A percentile compares a stretch with the other conserved stretches of the same genome.
Evolutionary conservation across 1,140 invertebrate genomes (phyloP).

Genomic region (Trachymyrmex septentrionalis): DNA sequence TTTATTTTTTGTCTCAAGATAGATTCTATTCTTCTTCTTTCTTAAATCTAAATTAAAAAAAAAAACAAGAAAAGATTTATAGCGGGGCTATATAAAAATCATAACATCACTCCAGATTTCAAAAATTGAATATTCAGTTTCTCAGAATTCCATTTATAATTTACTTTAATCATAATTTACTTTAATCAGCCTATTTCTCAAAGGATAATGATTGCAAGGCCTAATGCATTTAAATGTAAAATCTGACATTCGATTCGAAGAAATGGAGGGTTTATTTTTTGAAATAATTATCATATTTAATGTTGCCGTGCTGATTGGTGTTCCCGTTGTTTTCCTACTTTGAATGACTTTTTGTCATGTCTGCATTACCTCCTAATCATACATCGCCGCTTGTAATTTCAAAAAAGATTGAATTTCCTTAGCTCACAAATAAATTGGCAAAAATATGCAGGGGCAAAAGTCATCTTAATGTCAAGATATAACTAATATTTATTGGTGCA

Average conservation of each 20-base stretch:
- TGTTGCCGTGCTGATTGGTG: neutral
- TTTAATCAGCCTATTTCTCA: neutral
- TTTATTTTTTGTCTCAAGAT: neutral
- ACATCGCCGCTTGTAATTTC: conserved; percentile 5
- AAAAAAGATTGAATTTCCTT: conserved; percentile 12
- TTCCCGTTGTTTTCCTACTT: conserved; percentile 2
- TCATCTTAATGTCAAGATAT: conserved; percentile 42
- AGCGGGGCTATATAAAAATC: neutral
- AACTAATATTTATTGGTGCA: conserved; percentile 30
- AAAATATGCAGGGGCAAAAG: neutral
- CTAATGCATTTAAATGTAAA: neutral
- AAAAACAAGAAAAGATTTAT: conserved; percentile 21
- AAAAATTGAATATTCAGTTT: neutral
- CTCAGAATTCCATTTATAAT: neutral
- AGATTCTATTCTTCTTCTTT: neutral
- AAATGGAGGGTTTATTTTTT: neutral
- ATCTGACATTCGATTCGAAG: neutral
- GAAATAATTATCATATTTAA: conserved; percentile 10
- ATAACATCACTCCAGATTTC: neutral
- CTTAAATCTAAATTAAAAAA: neutral
- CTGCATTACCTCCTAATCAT: neutral
- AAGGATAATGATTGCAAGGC: neutral
- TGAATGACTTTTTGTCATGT: neutral
- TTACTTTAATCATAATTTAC: conserved; percentile 6
- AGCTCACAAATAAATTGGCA: neutral